phyloP scores from a whole-genome alignment of 2,797 vertebrate genomes.

The Atherinosoma microstoma region DNA sequence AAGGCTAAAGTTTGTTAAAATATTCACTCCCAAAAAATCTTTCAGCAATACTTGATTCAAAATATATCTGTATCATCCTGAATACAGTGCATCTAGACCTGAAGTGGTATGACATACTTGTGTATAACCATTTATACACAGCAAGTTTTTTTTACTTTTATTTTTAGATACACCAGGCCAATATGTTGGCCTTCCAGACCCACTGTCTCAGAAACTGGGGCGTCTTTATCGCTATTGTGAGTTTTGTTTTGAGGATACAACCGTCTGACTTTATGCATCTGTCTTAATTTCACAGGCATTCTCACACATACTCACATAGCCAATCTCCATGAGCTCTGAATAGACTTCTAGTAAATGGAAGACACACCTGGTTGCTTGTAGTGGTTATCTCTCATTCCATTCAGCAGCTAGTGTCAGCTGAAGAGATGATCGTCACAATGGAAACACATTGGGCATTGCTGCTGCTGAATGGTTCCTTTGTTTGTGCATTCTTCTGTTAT shows the following conservation, averaged over 20 bases:
- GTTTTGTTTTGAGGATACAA: neutral
- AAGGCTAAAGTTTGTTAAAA: neutral
- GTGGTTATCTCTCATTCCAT: slow-evolving; percentile 78
- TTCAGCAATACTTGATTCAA: neutral
- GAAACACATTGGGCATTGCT: slow-evolving; percentile 78
- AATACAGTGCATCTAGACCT: neutral
- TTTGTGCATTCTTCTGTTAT: slow-evolving; percentile 81
- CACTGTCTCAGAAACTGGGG: neutral
- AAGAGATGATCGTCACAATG: slow-evolving; percentile 74
- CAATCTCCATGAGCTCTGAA: slow-evolving; percentile 17
- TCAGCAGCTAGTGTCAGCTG: slow-evolving; percentile 71
- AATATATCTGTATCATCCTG: neutral
- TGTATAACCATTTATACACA: neutral
- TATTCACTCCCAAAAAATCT: neutral
- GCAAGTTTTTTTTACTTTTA: neutral
- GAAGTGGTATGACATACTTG: neutral
- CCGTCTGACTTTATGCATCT: neutral
- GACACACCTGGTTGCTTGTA: slow-evolving; percentile 76
- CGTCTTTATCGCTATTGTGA: neutral
- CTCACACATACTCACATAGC: neutral
- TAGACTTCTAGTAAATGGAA: slow-evolving; percentile 39
- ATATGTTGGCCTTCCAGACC: neutral
- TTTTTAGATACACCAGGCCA: neutral
- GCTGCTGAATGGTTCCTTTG: slow-evolving; percentile 80
- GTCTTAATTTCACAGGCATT: neutral